phyloP scores from a whole-genome alignment of 2,797 vertebrate species.

The Channallabes apus region DNA sequence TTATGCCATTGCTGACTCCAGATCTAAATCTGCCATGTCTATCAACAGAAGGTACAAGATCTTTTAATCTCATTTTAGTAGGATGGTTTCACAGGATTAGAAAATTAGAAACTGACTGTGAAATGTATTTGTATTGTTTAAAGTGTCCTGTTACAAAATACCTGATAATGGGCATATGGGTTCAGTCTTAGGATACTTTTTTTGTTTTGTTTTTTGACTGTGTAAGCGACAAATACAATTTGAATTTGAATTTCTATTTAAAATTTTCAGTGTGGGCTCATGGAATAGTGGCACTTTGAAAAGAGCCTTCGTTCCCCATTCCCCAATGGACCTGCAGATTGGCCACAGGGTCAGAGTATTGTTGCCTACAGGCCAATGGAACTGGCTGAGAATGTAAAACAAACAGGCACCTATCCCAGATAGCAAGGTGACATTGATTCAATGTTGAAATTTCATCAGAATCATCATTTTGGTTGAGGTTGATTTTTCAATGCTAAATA shows the following conservation, averaged over 20 bases:
- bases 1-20: conserved; percentile 59
- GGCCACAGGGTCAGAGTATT: conserved; percentile 76
- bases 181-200: not conserved
- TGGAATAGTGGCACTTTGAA: conserved; percentile 58
- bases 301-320: conserved; percentile 75
- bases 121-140: not conserved
- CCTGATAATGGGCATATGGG: not conserved
- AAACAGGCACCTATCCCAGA: conserved; percentile 65
- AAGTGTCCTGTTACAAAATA: not conserved
- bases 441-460: too few relatives aligned
- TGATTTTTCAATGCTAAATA: too few relatives aligned
- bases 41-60: conserved; percentile 61
- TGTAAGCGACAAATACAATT: too few relatives aligned
- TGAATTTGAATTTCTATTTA: not conserved
- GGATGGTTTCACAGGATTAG: not conserved
- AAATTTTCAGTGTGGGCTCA: conserved; percentile 58
- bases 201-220: not conserved
- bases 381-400: conserved; percentile 61
- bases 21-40: conserved; percentile 61
- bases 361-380: conserved; percentile 74
- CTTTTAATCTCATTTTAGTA: not conserved
- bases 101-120: not conserved
- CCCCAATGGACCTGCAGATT: conserved; percentile 73
- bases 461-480: too few relatives aligned
- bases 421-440: too few relatives aligned